Conservation (phyloP, 2,888 invertebrate genomes). For the Troides oblongomaculatus region DNA sequence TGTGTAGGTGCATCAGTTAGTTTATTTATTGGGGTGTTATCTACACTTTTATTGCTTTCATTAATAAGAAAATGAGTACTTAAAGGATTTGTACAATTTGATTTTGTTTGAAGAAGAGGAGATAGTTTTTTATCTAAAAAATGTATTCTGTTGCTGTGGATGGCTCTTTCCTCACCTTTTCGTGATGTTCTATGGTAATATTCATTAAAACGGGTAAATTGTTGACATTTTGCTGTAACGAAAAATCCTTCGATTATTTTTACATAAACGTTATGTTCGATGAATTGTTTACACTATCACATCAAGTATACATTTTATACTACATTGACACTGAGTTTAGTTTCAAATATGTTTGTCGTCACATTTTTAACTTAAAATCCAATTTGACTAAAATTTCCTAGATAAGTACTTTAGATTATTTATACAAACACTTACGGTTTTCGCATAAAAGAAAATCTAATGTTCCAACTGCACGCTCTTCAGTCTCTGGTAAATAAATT, state of each 20-base stretch:
- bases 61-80: slow-evolving; percentile 10
- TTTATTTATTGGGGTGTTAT: slow-evolving; percentile 31
- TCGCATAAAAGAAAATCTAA: slow-evolving; percentile 43
- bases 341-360: not conserved
- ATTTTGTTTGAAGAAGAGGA: slow-evolving; percentile 52
- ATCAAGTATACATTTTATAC: not conserved
- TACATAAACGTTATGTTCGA: not conserved
- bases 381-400: not conserved
- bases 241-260: not conserved
- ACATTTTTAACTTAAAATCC: not conserved
- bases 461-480: slow-evolving; percentile 56
- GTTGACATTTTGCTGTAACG: slow-evolving; percentile 46
- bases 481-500: slow-evolving; percentile 58
- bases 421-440: slow-evolving; percentile 44
- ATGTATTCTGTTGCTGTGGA: slow-evolving; percentile 40
- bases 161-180: slow-evolving; percentile 55
- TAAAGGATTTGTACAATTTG: slow-evolving; percentile 49
- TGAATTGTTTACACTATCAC: not conserved
- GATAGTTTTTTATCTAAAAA: slow-evolving; percentile 54
- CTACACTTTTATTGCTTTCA: slow-evolving; percentile 39
- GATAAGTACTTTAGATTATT: not conserved
- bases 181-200: slow-evolving; percentile 55
- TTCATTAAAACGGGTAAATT: slow-evolving; percentile 36
- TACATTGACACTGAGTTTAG: too few relatives aligned
- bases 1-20: slow-evolving; percentile 16